These are phyloP conservation scores for Helogale parvula DNA, from an alignment of 2,113 vertebrate species.

Conservation along the genomic window DNA sequence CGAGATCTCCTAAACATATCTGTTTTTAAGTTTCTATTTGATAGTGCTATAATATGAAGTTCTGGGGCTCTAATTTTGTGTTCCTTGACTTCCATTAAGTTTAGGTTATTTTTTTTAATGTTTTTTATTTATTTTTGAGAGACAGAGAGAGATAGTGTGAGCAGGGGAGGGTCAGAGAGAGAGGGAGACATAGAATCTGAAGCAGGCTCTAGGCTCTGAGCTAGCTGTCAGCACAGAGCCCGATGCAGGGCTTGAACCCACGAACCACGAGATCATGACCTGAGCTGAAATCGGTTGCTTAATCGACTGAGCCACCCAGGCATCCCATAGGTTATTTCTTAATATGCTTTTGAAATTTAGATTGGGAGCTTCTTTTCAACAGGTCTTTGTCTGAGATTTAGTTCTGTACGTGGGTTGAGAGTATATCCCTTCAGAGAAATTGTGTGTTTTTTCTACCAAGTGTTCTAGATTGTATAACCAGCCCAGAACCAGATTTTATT, in stretches of 20 bases:
- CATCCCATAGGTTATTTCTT: background rate
- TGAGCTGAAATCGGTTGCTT: too few species aligned
- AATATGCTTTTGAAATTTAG: background rate
- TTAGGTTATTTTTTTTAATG: background rate
- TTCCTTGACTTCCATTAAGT: background rate
- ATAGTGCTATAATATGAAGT: background rate
- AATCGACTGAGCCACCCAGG: too few species aligned
- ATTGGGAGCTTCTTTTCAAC: slow-evolving; percentile 10
- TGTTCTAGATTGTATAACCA: background rate
- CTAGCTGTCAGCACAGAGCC: too few species aligned
- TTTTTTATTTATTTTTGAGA: too few species aligned
- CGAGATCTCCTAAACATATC: background rate
- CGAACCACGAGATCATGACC: too few species aligned
- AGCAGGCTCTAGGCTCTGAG: too few species aligned
- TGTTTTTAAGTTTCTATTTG: background rate
- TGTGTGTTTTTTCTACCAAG: background rate
- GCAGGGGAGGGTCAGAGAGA: too few species aligned
- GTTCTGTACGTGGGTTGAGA: background rate
- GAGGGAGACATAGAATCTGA: too few species aligned
- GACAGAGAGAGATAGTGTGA: too few species aligned
- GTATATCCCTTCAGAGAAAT: background rate
- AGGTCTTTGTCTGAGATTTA: background rate
- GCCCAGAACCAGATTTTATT: slow-evolving; percentile 26
- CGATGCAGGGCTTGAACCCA: too few species aligned
- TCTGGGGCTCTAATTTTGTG: background rate